phyloP scores from a whole-genome alignment of 2,113 vertebrate genomes.

The Phrynosoma blainvillii region DNA sequence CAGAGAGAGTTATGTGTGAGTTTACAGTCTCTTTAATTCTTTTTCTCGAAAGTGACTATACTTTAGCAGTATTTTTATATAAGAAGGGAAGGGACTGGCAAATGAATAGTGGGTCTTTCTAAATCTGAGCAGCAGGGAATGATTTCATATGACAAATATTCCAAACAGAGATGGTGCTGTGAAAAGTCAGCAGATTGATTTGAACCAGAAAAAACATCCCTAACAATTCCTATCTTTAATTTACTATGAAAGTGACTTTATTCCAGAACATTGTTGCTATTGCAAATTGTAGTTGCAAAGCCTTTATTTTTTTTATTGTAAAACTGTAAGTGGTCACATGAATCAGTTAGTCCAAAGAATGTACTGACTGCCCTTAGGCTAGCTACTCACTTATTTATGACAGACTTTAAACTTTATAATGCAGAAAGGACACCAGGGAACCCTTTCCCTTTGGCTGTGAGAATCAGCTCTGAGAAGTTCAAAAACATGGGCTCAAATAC shows the following conservation, averaged over 20 bases:
- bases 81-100: background rate
- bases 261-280: background rate
- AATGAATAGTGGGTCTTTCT: conserved; percentile 17
- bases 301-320: background rate
- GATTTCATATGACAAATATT: conserved; percentile 18
- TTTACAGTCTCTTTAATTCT: conserved; percentile 56
- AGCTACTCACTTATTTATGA: background rate
- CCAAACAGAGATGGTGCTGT: background rate
- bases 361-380: background rate
- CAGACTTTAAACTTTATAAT: background rate
- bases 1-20: conserved; percentile 56
- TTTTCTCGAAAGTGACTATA: conserved; percentile 46
- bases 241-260: background rate
- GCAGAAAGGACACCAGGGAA: background rate
- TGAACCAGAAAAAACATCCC: fast-evolving
- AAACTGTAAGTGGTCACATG: background rate
- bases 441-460: background rate
- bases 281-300: background rate
- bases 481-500: background rate
- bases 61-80: conserved; percentile 49
- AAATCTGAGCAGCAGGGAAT: background rate
- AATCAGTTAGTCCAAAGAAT: background rate
- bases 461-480: background rate
- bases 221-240: conserved; percentile 6
- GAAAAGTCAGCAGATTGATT: background rate